phyloP scores from a whole-genome alignment of 2,888 invertebrate species.

The Rotaria sp. region DNA sequence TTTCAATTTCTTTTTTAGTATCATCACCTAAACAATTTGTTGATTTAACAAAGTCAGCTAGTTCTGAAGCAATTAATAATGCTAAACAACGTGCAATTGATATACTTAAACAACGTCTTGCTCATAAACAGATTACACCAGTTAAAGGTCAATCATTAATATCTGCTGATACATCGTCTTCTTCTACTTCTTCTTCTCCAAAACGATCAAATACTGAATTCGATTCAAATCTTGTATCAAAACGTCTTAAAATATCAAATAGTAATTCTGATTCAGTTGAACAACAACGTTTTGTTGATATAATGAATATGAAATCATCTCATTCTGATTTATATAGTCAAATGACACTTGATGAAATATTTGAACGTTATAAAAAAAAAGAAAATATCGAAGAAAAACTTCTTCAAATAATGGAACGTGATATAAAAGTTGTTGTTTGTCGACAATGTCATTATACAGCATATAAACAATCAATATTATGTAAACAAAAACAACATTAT shows the following conservation, averaged over 20 bases:
- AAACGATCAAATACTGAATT: background rate
- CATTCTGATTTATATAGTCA: constrained; percentile 36
- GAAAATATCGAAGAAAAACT: constrained; percentile 38
- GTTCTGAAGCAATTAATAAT: constrained; percentile 4
- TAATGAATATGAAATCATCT: constrained; percentile 35
- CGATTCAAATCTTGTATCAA: background rate
- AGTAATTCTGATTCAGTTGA: background rate
- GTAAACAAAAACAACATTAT: constrained; percentile 37
- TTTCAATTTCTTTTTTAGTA: background rate
- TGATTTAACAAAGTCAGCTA: background rate
- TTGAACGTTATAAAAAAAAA: constrained; percentile 30
- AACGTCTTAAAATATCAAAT: background rate
- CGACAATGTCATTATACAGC: constrained; percentile 34
- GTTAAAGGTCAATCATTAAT: background rate
- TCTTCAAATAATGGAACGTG: constrained; percentile 32
- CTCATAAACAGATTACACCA: background rate
- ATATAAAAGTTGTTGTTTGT: constrained; percentile 34
- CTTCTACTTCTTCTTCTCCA: background rate
- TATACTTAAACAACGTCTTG: constrained; percentile 1
- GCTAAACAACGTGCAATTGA: constrained; percentile 23
- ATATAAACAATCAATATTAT: constrained; percentile 36
- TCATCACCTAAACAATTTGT: background rate
- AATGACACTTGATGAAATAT: constrained; percentile 16
- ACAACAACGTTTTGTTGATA: constrained; percentile 29
- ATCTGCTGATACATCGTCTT: background rate